These are phyloP conservation scores for Eupithecia subumbrata DNA, from an alignment of 2,888 invertebrate species.

Conservation along the genomic window DNA sequence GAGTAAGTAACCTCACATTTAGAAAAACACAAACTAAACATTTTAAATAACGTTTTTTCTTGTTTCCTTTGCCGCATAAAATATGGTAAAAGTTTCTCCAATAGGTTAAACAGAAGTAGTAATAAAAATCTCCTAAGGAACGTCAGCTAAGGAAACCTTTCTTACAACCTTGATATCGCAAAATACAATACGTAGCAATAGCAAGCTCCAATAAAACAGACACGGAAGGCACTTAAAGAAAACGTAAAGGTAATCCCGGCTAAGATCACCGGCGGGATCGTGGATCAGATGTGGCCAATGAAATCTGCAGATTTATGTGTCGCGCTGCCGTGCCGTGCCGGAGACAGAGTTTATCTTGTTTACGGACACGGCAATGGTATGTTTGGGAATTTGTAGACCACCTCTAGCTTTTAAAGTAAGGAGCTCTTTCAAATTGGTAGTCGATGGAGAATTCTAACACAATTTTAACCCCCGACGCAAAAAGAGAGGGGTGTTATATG, in stretches of 20 bases:
- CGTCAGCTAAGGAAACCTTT: not conserved
- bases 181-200: constrained; percentile 12
- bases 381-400: constrained; percentile 37
- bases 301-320: constrained; percentile 71
- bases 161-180: constrained; percentile 1
- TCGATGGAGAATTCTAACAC: constrained; percentile 7
- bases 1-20: not conserved
- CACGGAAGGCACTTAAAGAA: constrained; percentile 46
- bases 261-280: constrained; percentile 57
- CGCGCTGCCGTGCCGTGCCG: constrained; percentile 52
- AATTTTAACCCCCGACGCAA: not conserved
- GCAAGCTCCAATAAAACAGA: constrained; percentile 27
- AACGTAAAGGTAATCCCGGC: constrained; percentile 50
- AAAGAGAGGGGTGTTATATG: too few relatives aligned
- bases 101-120: not conserved
- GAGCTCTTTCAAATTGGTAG: constrained; percentile 18
- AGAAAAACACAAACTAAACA: not conserved
- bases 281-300: constrained; percentile 61
- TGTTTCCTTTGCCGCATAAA: not conserved
- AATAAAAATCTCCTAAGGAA: not conserved
- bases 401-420: constrained; percentile 28
- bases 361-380: constrained; percentile 59
- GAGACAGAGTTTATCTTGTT: constrained; percentile 68
- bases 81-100: not conserved
- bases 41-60: not conserved